Evolutionary conservation across 2,888 invertebrate genomes (phyloP), one percentile per base, ranked within the genome.

Genomic region (Synanthedon formicaeformis): DNA sequence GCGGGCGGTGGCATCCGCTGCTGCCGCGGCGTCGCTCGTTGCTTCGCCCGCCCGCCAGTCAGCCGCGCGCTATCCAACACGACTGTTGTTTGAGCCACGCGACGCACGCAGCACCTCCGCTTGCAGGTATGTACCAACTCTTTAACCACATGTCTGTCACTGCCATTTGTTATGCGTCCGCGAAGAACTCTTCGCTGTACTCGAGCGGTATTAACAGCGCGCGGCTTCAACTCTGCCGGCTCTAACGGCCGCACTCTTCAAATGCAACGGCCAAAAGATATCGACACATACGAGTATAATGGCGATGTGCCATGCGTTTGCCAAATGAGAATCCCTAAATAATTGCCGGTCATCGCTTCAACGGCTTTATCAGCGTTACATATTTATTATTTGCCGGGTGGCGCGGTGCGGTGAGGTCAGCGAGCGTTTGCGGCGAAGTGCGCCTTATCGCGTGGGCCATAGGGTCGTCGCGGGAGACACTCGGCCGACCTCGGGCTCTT

Each of bases 311-410:
- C 62, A 62, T 62, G 54, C 58, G 73, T 80, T 77, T 75, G 78
- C 73, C 72, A 76, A 78, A 78, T 67, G 71, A 73, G 75, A 73
- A 75, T 81, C 78, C 75, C 78, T 80, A 75, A 81, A 79, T 81
- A 81, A 75, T 73, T 75, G 73, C 75, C 81, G 84, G 84, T 83
- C 85, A 81, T 78, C 81, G 83, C 72, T 82, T 84, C 81, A 78
- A 77, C 75, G 77, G 74, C 71, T 79, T 84, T 86, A 86, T 86
- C 86, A 85, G 81, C 81, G 83, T 84, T 86, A 85, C 85, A 85
- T 84, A 85, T 85, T 86, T 85, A 85, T 85, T 84, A 83, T 82
- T 83, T 81, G 84, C 79, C 81, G 81, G 71, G 63, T 40, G 41
- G 34, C 34, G 34, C 34, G 34, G 34, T 67, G 71, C 75, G 80